Base-by-base conservation (phyloP, 2,797 vertebrate genomes). In the Muscicapa striata region DNA sequence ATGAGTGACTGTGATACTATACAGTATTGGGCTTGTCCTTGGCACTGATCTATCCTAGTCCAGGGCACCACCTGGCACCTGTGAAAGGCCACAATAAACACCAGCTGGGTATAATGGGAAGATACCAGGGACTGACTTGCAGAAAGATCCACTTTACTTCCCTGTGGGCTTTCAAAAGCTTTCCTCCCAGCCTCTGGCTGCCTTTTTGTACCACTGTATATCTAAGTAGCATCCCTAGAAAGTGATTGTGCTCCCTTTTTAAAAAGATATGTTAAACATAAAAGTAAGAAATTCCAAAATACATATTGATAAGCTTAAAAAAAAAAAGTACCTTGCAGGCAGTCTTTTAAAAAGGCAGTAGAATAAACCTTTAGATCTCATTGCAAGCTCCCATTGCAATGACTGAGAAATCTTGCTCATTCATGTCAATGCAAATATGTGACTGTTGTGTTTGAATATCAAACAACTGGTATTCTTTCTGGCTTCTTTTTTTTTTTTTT, bases 351-450 rank as follows among this genome's bases (percentile, higher is more conserved):
- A 79, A 89, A 89, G 48, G 23, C 15, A 41, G 51, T 59, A 59
- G 62, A 95, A 90, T 61, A 93, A 93, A 67, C 45, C 64, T 89
- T 96, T 82, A 93, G 90, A 96, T 89, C 84, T 96, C 70, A 95
- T 96, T 87, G 51, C 76, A 77, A 58, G 46, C 20, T 96, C 67
- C 62, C 40, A 64, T 30, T 91, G 89, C 90, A 94, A 94, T 76
- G 82, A 74, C 79, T 84, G 76, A 88, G 85, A 93, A 96, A 93
- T 30, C 59, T 75, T 89, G 77, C 68, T 88, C 76, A 92, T 92
- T 95, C 73, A 82, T 93, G 63, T 84, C 85, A 93, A 63, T 84
- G 87, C 83, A 96, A 96, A 96, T 94, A 94, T 88, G 46, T 72
- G 79, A 76, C 67, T 85, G 77, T 57, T 22, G 0, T 91, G 66